Evolutionary conservation across 2,797 vertebrate genomes (phyloP), one percentile per base, ranked within the genome.

Genomic region (Scolopax rusticola): DNA sequence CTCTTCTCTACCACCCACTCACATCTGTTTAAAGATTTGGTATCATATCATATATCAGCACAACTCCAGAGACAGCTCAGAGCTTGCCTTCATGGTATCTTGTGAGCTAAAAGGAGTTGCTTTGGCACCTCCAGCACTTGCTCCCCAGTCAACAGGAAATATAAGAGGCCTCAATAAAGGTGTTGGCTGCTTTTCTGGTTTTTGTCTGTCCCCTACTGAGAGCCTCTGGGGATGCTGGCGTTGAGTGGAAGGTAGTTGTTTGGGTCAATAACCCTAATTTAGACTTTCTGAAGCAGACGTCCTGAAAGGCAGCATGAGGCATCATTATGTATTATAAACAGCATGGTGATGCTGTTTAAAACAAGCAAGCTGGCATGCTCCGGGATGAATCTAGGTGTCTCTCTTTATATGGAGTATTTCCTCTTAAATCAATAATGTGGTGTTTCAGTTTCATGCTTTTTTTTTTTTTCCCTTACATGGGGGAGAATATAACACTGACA

Each of bases 11-110:
- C 88, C 88, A 87, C 85, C 83, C 77, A 90, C 95, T 95, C 65
- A 94, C 80, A 88, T 92, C 90, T 95, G 83, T 65, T 95, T 73
- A 88, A 95, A 91, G 89, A 65, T 69, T 69, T 86, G 50, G 15
- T 94, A 47, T 75, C 16, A 84, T 84, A 91, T 64, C 21, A 21
- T 88, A 6, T n/a, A 75, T 50, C 61, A 90, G 30, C 40, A 78
- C 30, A 90, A 51, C 45, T 78, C 24, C 32, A 81, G 76, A 85
- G 41, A 50, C 54, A 87, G 4, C 47, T 78, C 25, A 68, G 50
- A 64, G 16, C 80, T 86, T 86, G 57, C 27, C 50, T 82, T 91
- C 59, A 15, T 24, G 40, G 56, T 41, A 25, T 73, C 74, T 57
- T 77, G 21, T 9, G 14, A 79, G 19, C 57, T 69, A 45, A 20